Percentiles rank a stretch among this genome's conserved stretches.
phyloP scores from a whole-genome alignment of 64 coral and sea anemone species.

The Trachythela sp. region DNA sequence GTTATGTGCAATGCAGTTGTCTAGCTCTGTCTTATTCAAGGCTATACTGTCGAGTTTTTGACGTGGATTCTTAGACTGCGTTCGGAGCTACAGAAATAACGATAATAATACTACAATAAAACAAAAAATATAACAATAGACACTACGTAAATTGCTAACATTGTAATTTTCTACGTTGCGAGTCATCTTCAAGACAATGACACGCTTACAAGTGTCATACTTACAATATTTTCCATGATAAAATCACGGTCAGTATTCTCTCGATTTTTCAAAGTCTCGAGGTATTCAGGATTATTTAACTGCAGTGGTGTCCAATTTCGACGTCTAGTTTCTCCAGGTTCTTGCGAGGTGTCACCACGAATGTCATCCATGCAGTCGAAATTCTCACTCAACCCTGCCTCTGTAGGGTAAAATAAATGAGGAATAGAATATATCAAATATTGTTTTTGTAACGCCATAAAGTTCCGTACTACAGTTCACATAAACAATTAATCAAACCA shows the following conservation, averaged over 20 bases:
- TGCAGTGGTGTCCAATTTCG: slow-evolving; percentile 77
- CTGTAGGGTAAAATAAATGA: background rate
- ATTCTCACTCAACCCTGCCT: background rate
- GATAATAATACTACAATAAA: background rate
- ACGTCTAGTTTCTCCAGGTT: background rate
- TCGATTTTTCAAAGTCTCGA: slow-evolving; percentile 58
- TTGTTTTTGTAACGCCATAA: too few species aligned
- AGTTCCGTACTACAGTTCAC: too few species aligned
- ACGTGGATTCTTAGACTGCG: slow-evolving; percentile 42
- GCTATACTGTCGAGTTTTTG: slow-evolving; percentile 59
- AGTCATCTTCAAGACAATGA: background rate
- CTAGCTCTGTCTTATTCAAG: slow-evolving; percentile 58
- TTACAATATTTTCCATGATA: slow-evolving; percentile 89
- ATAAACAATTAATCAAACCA: too few species aligned
- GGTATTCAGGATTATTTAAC: slow-evolving; percentile 61
- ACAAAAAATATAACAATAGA: background rate
- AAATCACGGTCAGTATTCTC: slow-evolving; percentile 47
- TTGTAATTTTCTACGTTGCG: background rate
- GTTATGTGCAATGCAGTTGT: slow-evolving; percentile 71
- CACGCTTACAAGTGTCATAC: slow-evolving; percentile 2
- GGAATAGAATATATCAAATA: too few species aligned
- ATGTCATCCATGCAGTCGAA: background rate
- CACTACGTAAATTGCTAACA: too few species aligned
- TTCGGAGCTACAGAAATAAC: slow-evolving; percentile 52
- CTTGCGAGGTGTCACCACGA: background rate